These are phyloP conservation scores for Tapera naevia DNA, from an alignment of 2,797 vertebrate species.

Conservation along the genomic window DNA sequence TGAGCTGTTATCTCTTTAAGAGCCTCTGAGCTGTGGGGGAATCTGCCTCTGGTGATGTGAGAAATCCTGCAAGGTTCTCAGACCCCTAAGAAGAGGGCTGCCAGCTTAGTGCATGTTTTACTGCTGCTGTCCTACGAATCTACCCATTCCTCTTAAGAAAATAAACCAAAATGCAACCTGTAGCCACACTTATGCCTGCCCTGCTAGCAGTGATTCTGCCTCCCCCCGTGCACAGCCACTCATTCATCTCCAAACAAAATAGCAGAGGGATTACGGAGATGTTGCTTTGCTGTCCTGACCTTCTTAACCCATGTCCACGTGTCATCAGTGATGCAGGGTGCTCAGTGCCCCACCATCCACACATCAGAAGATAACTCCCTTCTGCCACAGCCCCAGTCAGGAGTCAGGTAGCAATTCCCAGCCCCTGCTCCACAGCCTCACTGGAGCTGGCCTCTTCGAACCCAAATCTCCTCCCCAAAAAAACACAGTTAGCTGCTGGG, in stretches of 20 bases:
- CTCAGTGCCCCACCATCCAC: not conserved
- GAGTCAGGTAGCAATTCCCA: not conserved
- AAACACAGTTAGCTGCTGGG: not conserved
- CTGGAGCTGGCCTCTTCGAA: not conserved
- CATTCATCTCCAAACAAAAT: constrained; percentile 53
- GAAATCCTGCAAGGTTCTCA: not conserved
- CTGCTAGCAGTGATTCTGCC: not conserved
- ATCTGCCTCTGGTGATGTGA: not conserved
- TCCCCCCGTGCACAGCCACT: not conserved
- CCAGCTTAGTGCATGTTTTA: not conserved
- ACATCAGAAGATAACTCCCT: constrained; percentile 27
- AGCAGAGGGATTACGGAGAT: constrained; percentile 54
- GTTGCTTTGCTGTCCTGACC: constrained; percentile 56
- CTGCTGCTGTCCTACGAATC: not conserved
- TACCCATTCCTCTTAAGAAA: not conserved
- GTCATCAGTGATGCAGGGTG: not conserved
- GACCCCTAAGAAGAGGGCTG: not conserved
- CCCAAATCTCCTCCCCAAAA: not conserved
- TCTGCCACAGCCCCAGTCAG: constrained; percentile 13
- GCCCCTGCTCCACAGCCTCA: not conserved
- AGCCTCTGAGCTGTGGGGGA: not conserved
- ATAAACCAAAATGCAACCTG: not conserved
- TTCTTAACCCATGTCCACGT: constrained; percentile 57
- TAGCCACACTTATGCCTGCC: not conserved
- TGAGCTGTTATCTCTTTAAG: not conserved